Base-by-base conservation (phyloP, 35 echinoderm and acorn worm genomes). In the Apostichopus californicus region DNA sequence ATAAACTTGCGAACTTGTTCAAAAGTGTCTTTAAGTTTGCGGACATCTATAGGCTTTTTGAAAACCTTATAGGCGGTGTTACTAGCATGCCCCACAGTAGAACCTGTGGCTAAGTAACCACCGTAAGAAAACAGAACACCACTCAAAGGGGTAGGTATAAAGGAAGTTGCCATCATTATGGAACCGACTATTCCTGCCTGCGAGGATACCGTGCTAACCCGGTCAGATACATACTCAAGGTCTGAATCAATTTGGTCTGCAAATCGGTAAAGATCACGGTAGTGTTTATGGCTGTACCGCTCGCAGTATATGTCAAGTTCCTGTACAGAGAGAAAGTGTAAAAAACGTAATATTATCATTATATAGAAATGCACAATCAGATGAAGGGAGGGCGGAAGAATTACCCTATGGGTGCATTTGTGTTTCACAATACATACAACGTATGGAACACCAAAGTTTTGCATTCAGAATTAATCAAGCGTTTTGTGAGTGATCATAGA, bases 61-160 rank as follows among this genome's bases (percentile, higher is more conserved):
- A 75, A 4, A 22, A 75, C 3, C 7, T 75, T 75, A n/a, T 20
- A 75, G 15, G 22, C 55, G 17, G 15, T 17, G 10, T 85, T 85
- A 52, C 54, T 5, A n/a, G 54, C 55, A 15, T 85, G 81, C 4
- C 54, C 81, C 0, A 22, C 55, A 60, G 57, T 59, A 8, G 81
- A 85, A 60, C 55, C 55, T 18, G 81, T 17, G 55, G 81, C 54
- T n/a, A 85, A 15, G 52, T 85, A 85, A 15, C 81, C 58, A 8
- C 81, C 81, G 58, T 85, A 85, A 15, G 0, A 85, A n/a, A 85
- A 85, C 10, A 85, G 81, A 58, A 15, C 5, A n/a, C n/a, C 7
- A 55, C 81, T 85, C 18, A 85, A 20, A 18, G 81, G 81, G 9
- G 54, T 13, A 56, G 81, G 81, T n/a, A 85, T 58, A 10, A 85